Conservation (phyloP, 2,113 vertebrate species). For the Toxotes jaculatrix region DNA sequence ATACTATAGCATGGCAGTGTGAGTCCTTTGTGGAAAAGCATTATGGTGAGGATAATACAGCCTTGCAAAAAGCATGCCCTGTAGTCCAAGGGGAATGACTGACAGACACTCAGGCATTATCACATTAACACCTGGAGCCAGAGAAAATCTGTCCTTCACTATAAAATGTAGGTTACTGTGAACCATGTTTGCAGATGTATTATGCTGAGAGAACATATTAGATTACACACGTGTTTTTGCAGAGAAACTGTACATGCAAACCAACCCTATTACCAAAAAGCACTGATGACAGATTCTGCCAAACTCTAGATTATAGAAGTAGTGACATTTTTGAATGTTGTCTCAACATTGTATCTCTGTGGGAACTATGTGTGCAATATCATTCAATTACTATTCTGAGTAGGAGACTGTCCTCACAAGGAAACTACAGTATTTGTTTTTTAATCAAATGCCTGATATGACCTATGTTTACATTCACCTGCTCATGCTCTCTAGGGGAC, state of each 20-base stretch:
- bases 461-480: neutral
- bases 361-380: neutral
- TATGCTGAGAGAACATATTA: constrained; percentile 12
- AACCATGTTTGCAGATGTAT: constrained; percentile 28
- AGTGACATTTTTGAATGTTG: neutral
- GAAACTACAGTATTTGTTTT: neutral
- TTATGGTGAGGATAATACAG: constrained; percentile 71
- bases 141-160: constrained; percentile 52
- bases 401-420: neutral
- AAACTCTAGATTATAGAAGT: neutral
- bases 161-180: constrained; percentile 38
- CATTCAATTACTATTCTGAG: neutral
- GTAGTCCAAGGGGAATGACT: constrained; percentile 57
- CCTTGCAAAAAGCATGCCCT: constrained; percentile 67
- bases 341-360: neutral
- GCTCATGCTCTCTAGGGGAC: neutral
- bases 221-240: constrained; percentile 18
- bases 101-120: constrained; percentile 67
- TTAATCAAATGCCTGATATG: neutral
- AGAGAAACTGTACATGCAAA: neutral
- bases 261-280: neutral
- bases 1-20: constrained; percentile 57
- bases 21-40: constrained; percentile 72
- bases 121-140: constrained; percentile 68
- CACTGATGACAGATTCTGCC: neutral